phyloP scores from a whole-genome alignment of 37 sponge, comb jelly and placozoan species.

The Ephydatia muelleri region DNA sequence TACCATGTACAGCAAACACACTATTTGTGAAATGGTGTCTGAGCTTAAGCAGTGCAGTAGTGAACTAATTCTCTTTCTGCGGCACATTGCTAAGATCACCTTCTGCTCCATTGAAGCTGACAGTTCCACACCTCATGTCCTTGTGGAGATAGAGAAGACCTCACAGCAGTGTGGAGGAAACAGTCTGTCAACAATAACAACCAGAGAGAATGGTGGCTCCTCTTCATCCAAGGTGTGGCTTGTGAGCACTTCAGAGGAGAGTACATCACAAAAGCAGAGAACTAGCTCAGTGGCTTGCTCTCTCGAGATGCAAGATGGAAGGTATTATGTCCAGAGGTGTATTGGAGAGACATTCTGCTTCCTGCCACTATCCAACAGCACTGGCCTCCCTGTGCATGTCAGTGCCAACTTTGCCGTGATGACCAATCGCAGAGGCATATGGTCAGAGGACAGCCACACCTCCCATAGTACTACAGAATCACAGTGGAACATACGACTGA shows the following conservation, averaged over 20 bases:
- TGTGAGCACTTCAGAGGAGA: neutral
- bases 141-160: neutral
- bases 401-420: constrained; percentile 55
- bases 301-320: neutral
- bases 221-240: constrained; percentile 9
- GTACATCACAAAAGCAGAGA: neutral
- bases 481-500: constrained; percentile 43
- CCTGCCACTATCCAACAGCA: constrained; percentile 30
- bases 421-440: constrained; percentile 42
- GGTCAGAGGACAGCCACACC: constrained; percentile 12
- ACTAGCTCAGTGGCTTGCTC: constrained; percentile 38
- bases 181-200: neutral
- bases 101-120: constrained; percentile 19
- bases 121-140: neutral
- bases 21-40: constrained; percentile 14
- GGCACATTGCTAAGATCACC: constrained; percentile 36
- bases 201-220: neutral
- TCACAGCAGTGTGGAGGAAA: neutral
- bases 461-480: neutral
- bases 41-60: constrained; percentile 23
- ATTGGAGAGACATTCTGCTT: constrained; percentile 46
- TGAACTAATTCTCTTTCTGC: constrained; percentile 58
- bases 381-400: constrained; percentile 61
- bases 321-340: neutral
- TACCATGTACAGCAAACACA: constrained; percentile 30